Evolutionary conservation across 2,113 vertebrate species (phyloP), one percentile per base, ranked within the genome.

Genomic region (Nettapus auritus): DNA sequence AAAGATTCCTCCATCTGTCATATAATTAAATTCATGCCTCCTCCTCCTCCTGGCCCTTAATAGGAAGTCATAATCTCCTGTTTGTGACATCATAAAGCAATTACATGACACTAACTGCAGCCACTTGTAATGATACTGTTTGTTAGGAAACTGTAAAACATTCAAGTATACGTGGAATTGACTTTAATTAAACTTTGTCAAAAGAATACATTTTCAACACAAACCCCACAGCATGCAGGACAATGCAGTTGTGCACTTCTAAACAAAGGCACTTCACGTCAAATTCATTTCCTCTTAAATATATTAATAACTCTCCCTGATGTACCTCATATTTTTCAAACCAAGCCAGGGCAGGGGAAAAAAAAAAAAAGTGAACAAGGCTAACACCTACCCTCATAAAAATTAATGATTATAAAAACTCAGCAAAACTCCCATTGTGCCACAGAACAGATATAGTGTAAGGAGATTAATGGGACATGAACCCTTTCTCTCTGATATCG

Each of bases 161-260:
- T 79, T 77, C n/a, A 80, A 80, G 29, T 60, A 21, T 53, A 89
- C 67, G 63, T 86, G 68, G 87, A 88, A 94, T 66, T 89, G 18
- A 71, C 80, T 95, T 96, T 91, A 96, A 97, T 97, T 95, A 97
- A 95, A 80, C 42, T 74, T 93, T 90, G 80, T 94, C 86, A 75
- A 93, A 93, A n/a, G 80, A 95, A 93, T 60, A 94, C 53, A 94
- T 94, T 97, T 96, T 87, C 94, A 79, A 94, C 63, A 89, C 76
- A 94, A 95, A 96, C 56, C 87, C 88, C 82, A 90, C 28, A 83
- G 86, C 81, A 70, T 75, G 52, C 67, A 95, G 66, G 88, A 63
- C 86, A 86, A 64, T 44, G 70, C 55, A 95, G 77, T 92, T 57
- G 33, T 66, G 31, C 68, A 93, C 66, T 90, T 79, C 21, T 76